These are phyloP conservation scores for Nestor notabilis DNA, from an alignment of 2,113 vertebrate species.

Conservation along the genomic window DNA sequence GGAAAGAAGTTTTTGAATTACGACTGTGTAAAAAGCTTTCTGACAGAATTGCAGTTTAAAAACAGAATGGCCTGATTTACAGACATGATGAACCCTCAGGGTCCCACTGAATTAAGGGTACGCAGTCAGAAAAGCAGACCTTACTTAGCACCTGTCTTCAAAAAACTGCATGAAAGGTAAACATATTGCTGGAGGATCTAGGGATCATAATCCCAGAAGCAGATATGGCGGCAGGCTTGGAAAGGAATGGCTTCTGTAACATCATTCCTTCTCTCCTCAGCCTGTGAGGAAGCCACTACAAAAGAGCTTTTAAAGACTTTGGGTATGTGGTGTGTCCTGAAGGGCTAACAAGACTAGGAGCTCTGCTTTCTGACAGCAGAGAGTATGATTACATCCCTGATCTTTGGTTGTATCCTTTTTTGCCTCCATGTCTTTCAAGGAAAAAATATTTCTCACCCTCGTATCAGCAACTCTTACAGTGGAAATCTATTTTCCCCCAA, in stretches of 20 bases:
- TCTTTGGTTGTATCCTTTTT: neutral
- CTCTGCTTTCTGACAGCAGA: neutral
- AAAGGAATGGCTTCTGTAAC: neutral
- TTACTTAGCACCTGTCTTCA: slow-evolving; percentile 11
- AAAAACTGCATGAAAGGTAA: neutral
- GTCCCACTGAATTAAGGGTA: neutral
- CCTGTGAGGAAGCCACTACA: neutral
- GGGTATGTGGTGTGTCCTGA: neutral
- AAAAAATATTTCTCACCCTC: neutral
- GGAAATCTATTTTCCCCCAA: neutral
- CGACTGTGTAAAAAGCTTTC: neutral
- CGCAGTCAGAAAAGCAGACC: neutral
- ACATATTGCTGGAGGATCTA: neutral
- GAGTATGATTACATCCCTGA: neutral
- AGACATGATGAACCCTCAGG: neutral
- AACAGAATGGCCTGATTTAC: slow-evolving; percentile 8
- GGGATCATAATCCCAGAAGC: neutral
- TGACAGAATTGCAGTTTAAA: neutral
- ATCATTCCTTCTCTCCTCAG: neutral
- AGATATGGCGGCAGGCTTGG: neutral
- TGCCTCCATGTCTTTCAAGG: neutral
- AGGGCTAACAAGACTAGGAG: neutral
- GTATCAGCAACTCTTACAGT: neutral
- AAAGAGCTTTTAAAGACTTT: slow-evolving; percentile 9
- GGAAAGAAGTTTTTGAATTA: slow-evolving; percentile 52